Conservation (phyloP, 2,797 vertebrate species). For the Clarias laeviceps region DNA sequence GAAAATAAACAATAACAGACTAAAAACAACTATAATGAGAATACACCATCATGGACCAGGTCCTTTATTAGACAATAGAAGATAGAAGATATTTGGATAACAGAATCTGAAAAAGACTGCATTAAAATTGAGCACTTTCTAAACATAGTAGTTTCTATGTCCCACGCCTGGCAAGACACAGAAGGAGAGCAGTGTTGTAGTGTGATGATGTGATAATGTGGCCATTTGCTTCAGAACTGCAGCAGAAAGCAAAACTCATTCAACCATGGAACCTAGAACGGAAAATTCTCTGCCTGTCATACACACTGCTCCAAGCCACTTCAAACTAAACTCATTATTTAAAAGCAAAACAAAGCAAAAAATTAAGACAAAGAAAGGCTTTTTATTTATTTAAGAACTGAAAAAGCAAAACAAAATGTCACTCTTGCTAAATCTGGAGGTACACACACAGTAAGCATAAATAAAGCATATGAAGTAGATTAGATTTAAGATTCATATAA, state of each 20-base stretch:
- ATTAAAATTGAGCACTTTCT: not conserved
- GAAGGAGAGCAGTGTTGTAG: conserved; percentile 14
- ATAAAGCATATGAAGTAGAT: conserved; percentile 7
- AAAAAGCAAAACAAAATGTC: not conserved
- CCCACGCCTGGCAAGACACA: not conserved
- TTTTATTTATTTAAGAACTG: not conserved
- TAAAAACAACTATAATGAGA: not conserved
- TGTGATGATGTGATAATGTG: conserved; percentile 36
- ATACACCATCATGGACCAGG: not conserved
- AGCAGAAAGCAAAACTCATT: conserved; percentile 43
- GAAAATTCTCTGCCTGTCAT: conserved; percentile 23
- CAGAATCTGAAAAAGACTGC: not conserved
- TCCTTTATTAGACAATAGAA: not conserved
- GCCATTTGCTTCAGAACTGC: conserved; percentile 36
- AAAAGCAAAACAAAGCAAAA: conserved; percentile 3
- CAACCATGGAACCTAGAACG: conserved; percentile 38
- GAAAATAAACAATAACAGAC: not conserved
- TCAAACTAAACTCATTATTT: conserved; percentile 5
- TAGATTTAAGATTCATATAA: no score
- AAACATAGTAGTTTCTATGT: not conserved
- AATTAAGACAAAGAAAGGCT: not conserved
- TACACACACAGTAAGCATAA: conserved; percentile 24
- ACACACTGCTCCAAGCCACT: not conserved
- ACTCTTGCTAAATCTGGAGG: not conserved
- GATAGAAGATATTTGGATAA: not conserved